Base-by-base conservation (phyloP, 2,113 vertebrate genomes). In the Anoura caudifer region DNA sequence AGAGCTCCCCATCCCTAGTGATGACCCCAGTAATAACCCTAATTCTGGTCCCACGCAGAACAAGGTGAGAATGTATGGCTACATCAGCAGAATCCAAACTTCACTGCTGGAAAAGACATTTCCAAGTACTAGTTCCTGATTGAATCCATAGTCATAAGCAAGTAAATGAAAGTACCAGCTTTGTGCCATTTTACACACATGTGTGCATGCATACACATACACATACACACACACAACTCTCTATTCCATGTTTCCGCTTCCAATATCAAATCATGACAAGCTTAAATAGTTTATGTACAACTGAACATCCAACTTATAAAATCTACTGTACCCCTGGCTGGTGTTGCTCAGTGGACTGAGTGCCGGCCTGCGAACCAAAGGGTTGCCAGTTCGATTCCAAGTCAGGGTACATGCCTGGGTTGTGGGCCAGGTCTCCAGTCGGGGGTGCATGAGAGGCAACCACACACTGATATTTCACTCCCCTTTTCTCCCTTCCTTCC, bases 251-350 rank as follows among this genome's bases (percentile, higher is more conserved):
- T 90, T 94, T 79, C 47, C 59, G 67, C 15, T 43, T 82, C 38
- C 24, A 82, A 87, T 54, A 87, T 69, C 82, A 83, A 95, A 87
- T 92, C 45, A 79, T 4, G 59, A 19, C 7, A 73, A 92, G 38
- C 50, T 75, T 79, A 85, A 95, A 76, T 54, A 87, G 67, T 90
- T 94, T 69, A 92, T 73, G 2, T 69, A 87, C 31, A 96, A 86
- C 9, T 33, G 36, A 92, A 85, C 47, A 95, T 50, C 45, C 56
- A 87, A 52, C 61, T 90, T 95, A n/a, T 69, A 79, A 82, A 89
- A 83, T 63, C 83, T 82, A 91, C 33, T 31, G 45, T 92, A 90
- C 24, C 24, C 24, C 59, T 61, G 59, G 59, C 24, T 28, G 59
- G 59, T 26, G 59, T 61, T 24, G 59, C 26, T 61, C 59, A 61